Conservation (phyloP, 2,113 vertebrate species). For the Pseudorectes ferrugineus region DNA sequence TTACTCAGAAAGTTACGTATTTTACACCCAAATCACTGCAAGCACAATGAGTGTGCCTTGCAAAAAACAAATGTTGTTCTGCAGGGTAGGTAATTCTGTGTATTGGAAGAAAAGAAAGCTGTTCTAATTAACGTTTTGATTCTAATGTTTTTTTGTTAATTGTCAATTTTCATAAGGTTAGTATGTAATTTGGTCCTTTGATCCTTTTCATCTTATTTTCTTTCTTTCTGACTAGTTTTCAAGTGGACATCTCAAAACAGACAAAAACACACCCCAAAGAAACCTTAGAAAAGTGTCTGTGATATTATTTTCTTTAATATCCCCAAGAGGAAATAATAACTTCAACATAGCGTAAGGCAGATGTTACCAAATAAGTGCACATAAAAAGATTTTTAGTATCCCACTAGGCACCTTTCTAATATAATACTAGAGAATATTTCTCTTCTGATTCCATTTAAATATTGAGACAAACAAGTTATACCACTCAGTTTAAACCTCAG, state of each 20-base stretch:
- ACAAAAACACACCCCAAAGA: neutral
- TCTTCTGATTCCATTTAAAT: conserved; percentile 4
- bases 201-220: neutral
- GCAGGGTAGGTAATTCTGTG: neutral
- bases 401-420: neutral
- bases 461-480: neutral
- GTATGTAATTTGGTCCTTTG: neutral
- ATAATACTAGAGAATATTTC: neutral
- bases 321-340: neutral
- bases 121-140: neutral
- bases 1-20: neutral
- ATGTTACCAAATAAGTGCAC: neutral
- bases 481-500: neutral
- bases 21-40: neutral
- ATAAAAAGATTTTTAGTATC: neutral
- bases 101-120: neutral
- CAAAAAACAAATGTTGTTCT: neutral
- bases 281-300: neutral
- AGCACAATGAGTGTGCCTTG: neutral
- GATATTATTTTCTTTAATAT: neutral
- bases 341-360: neutral
- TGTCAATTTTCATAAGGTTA: neutral
- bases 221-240: neutral
- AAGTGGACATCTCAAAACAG: neutral
- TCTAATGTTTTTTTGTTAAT: neutral